Conservation (phyloP, 2,797 vertebrate genomes). For the Mormyrops attenuatus region DNA sequence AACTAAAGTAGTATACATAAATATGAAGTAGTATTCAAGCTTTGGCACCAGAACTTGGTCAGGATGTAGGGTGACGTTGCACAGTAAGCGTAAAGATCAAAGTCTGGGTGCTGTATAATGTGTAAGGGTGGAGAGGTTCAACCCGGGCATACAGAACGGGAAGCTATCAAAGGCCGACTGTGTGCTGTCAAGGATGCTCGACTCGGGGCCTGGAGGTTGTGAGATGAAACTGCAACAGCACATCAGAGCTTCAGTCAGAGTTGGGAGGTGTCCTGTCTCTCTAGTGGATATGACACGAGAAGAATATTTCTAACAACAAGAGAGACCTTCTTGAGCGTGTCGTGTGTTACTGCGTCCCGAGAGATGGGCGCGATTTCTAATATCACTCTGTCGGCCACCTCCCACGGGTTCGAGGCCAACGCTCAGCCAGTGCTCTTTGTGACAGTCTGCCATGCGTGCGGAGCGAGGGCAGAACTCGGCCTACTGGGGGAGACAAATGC, state of each 20-base stretch:
- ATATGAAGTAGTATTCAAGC: neutral
- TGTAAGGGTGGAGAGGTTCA: neutral
- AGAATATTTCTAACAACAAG: neutral
- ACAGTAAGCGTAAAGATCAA: neutral
- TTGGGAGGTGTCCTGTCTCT: neutral
- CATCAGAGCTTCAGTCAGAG: neutral
- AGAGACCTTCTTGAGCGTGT: neutral
- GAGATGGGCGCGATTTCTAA: neutral
- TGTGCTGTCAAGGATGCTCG: neutral
- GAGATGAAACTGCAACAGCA: neutral
- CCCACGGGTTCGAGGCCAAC: neutral
- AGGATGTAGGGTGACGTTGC: neutral
- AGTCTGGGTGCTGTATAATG: neutral
- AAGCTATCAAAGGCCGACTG: neutral
- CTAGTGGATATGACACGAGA: neutral
- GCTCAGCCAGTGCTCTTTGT: neutral
- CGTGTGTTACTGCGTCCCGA: neutral
- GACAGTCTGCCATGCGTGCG: neutral
- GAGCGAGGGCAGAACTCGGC: neutral
- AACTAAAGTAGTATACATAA: neutral
- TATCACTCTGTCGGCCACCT: neutral
- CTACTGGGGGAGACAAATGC: neutral
- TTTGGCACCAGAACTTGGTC: neutral
- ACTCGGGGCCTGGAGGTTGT: neutral
- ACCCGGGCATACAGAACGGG: neutral